A percentile compares a stretch with the other conserved stretches of the same genome.
Evolutionary conservation across 2,797 vertebrate genomes (phyloP).

Genomic region (Natrix natrix): DNA sequence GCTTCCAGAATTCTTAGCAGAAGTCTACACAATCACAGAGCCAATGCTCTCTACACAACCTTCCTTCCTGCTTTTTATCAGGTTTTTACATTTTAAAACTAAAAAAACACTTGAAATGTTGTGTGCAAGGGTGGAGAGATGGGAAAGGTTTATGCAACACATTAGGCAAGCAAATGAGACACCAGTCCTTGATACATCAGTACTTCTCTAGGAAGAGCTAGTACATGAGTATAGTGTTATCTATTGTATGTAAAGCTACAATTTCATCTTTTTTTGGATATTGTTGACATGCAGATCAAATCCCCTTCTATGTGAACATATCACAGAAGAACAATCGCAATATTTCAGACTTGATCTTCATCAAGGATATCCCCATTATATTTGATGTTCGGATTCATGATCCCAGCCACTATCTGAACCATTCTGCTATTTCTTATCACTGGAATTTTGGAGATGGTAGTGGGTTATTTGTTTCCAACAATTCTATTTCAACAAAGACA

Average conservation of each 20-base stretch:
- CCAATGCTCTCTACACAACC: background rate
- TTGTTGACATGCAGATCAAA: constrained; percentile 77
- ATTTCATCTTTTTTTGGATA: background rate
- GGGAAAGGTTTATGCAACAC: background rate
- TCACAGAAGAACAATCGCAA: constrained; percentile 85
- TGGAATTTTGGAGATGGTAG: constrained; percentile 90
- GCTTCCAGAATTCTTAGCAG: background rate
- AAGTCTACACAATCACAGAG: background rate
- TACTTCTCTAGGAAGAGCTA: background rate
- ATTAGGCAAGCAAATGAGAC: background rate
- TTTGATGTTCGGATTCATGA: constrained; percentile 87
- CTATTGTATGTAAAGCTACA: background rate
- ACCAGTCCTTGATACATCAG: background rate
- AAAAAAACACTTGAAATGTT: background rate
- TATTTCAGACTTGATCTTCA: constrained; percentile 80
- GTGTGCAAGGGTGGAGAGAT: background rate
- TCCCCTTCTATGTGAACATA: constrained; percentile 84
- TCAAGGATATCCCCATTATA: constrained; percentile 80
- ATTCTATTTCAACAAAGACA: constrained; percentile 80
- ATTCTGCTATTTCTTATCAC: constrained; percentile 81
- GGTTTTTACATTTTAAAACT: background rate
- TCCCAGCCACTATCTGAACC: constrained; percentile 87
- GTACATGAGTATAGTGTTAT: background rate
- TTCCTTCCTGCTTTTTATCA: background rate
- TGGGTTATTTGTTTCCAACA: constrained; percentile 67